Evolutionary conservation across 2,888 invertebrate species (phyloP).

Genomic region (Hirtodrosophila alboralis): DNA sequence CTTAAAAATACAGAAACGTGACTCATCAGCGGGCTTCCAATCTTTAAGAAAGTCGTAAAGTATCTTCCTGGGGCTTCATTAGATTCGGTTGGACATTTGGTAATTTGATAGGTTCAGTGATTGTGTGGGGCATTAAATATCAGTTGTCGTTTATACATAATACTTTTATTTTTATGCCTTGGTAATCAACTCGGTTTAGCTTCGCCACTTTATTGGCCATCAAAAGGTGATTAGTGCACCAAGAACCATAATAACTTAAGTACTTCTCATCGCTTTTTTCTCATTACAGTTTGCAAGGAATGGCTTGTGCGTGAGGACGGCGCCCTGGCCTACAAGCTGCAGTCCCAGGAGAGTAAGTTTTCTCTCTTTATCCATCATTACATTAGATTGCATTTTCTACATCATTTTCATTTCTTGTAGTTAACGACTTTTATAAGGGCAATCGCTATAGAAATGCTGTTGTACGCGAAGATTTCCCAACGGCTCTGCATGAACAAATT

Average conservation of each 20-base stretch:
- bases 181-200: conserved; percentile 37
- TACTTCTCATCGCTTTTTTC: conserved; percentile 17
- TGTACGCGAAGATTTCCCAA: conserved; percentile 91
- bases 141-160: conserved; percentile 56
- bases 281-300: conserved; percentile 89
- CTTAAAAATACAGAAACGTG: conserved; percentile 44
- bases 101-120: conserved; percentile 63
- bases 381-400: conserved; percentile 10
- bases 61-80: conserved; percentile 60
- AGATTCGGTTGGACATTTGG: conserved; percentile 42
- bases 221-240: conserved; percentile 53
- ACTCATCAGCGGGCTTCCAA: conserved; percentile 62
- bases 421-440: conserved; percentile 90
- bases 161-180: conserved; percentile 55
- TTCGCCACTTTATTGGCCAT: conserved; percentile 48
- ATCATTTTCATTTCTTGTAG: conserved; percentile 82
- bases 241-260: conserved; percentile 33
- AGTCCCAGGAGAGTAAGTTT: conserved; percentile 91
- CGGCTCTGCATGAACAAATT: conserved; percentile 89
- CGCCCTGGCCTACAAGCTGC: conserved; percentile 91
- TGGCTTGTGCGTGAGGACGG: conserved; percentile 94
- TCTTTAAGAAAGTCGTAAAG: conserved; percentile 38
- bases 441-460: conserved; percentile 91
- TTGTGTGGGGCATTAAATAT: conserved; percentile 56
- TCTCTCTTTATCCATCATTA: background rate